Evolutionary conservation across 2,888 invertebrate genomes (phyloP), one percentile per base, ranked within the genome.

Genomic region (Chrysolina oricalcia): DNA sequence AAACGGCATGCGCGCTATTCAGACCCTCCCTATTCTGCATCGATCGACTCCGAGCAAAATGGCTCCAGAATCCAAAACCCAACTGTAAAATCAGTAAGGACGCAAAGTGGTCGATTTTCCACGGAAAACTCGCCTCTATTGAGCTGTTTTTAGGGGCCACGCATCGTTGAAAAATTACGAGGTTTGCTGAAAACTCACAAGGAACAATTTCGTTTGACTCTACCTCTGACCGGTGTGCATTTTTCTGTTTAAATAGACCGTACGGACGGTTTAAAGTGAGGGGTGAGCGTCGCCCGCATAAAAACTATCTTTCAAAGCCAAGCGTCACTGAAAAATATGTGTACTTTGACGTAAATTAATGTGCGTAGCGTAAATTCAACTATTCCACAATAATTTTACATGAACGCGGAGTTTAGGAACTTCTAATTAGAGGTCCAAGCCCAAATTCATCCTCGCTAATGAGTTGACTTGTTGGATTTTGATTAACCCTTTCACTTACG

Each of bases 281-380:
- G 86, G 86, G 83, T 82, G 84, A 74, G 75, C 50, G 73, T 67
- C 75, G 82, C 86, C 87, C 87, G 85, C 87, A 87, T 86, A 88
- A 89, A 89, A 89, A 89, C 89, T 89, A 89, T 89, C 89, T 88
- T 87, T 88, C 87, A 87, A 87, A 88, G 88, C 87, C 85, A 80
- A 81, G 85, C 87, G 87, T 87, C 87, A 87, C 86, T 87, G 88
- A 88, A 88, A 89, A 89, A 89, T 88, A 88, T 88, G 88, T 88
- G 88, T 87, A 86, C 88, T 88, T 89, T 89, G 89, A 89, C 88
- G 87, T 88, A 87, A 88, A 89, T 89, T 89, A 88, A 89, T 89
- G 89, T 88, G 88, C 88, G 88, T 88, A 85, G 84, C 87, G 87
- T 87, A 88, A 88, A 88, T 89, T 88, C 87, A 88, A 89, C 88